Percentiles rank a stretch among this genome's conserved stretches.
phyloP scores from a whole-genome alignment of 2,113 vertebrate species.

The Chloroceryle aenea region DNA sequence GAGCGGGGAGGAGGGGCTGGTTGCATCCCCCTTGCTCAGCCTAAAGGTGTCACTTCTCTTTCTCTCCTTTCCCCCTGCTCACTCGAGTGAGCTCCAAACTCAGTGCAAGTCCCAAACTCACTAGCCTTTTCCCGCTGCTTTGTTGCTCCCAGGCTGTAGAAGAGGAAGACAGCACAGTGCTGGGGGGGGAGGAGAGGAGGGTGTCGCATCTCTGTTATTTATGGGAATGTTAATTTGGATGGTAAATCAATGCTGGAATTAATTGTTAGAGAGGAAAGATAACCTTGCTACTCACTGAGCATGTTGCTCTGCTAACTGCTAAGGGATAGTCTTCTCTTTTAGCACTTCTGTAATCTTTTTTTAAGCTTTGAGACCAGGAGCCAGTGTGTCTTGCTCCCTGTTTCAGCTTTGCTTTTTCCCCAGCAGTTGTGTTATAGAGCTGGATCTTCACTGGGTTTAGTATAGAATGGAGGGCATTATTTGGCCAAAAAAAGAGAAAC shows the following conservation, averaged over 20 bases:
- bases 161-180: neutral
- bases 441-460: neutral
- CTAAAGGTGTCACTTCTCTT: neutral
- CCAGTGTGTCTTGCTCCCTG: neutral
- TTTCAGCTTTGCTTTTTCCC: neutral
- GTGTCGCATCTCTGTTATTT: neutral
- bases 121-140: neutral
- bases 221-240: neutral
- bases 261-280: neutral
- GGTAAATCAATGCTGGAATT: neutral
- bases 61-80: neutral
- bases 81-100: neutral
- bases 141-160: neutral
- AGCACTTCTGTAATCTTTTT: neutral
- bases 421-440: neutral
- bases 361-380: neutral
- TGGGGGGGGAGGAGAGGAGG: neutral
- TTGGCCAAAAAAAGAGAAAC: neutral
- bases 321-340: neutral
- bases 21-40: neutral
- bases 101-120: neutral
- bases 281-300: neutral
- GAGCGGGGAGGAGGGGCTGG: neutral
- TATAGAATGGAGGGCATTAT: neutral
- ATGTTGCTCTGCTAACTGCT: neutral